Percentiles rank a stretch among this genome's conserved stretches.
phyloP scores from a whole-genome alignment of 1,140 invertebrate genomes.

The Diuraphis noxia region DNA sequence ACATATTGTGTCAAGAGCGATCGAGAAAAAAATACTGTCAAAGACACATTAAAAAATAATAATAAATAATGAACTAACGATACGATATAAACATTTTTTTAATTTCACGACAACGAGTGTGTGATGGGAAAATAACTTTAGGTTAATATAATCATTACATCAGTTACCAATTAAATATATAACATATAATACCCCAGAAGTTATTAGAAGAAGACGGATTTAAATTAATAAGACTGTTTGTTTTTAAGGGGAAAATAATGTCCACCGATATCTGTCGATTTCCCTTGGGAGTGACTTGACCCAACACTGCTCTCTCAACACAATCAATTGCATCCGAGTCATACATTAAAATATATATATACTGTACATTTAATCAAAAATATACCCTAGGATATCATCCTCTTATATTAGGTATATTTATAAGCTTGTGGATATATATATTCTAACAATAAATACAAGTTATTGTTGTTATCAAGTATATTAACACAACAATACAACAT shows the following conservation, averaged over 20 bases:
- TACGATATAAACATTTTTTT: background rate
- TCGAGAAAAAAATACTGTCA: background rate
- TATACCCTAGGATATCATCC: slow-evolving; percentile 13
- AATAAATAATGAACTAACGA: background rate
- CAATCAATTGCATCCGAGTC: slow-evolving; percentile 31
- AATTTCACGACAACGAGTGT: background rate
- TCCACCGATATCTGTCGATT: slow-evolving; percentile 38
- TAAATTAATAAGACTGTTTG: slow-evolving; percentile 51
- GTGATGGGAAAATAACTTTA: slow-evolving; percentile 21
- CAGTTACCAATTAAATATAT: background rate
- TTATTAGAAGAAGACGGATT: slow-evolving; percentile 47
- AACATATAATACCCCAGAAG: slow-evolving; percentile 3
- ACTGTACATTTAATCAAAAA: slow-evolving; percentile 46
- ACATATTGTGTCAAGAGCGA: slow-evolving; percentile 19
- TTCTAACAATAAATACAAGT: background rate
- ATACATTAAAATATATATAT: slow-evolving; percentile 23
- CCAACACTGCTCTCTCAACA: slow-evolving; percentile 1
- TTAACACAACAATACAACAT: background rate
- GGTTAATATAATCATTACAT: slow-evolving; percentile 22
- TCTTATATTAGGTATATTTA: background rate
- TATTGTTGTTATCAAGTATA: background rate
- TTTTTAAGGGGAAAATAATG: slow-evolving; percentile 48
- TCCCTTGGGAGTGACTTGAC: slow-evolving; percentile 44
- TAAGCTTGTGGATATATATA: background rate
- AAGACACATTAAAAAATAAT: background rate